A percentile compares a stretch with the other conserved stretches of the same genome.
phyloP scores from a whole-genome alignment of 2,113 vertebrate genomes.

The Tinamus guttatus region DNA sequence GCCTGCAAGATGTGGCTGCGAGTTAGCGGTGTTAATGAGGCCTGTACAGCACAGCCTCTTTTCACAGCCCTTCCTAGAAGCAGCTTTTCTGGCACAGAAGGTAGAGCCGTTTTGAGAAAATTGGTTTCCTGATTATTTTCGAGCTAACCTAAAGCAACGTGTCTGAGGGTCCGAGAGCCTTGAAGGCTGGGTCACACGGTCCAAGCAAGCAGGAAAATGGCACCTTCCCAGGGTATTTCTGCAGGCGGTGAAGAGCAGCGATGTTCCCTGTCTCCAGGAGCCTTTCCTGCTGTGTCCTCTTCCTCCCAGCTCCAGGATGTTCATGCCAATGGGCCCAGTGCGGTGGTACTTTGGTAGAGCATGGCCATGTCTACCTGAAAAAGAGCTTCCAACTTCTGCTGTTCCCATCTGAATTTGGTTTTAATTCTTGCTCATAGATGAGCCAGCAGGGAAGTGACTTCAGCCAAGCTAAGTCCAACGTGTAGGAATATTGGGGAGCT shows the following conservation, averaged over 20 bases:
- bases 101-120: constrained; percentile 21
- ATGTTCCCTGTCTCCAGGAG: accelerated
- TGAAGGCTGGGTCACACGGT: accelerated
- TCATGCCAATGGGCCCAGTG: background rate
- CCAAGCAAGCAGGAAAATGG: background rate
- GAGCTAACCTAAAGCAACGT: background rate
- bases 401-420: background rate
- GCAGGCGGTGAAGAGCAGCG: background rate
- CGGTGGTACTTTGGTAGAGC: background rate
- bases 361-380: background rate
- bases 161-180: background rate
- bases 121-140: background rate
- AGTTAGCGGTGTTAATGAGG: background rate
- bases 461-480: background rate
- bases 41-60: background rate
- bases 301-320: accelerated
- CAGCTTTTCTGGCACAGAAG: constrained; percentile 8
- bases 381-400: background rate
- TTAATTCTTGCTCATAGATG: background rate
- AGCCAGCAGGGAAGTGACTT: background rate
- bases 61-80: constrained; percentile 2
- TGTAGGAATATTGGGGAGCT: background rate
- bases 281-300: background rate
- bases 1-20: background rate
- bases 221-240: accelerated